Base-by-base conservation (phyloP, 2,797 vertebrate genomes). In the Liparis tanakae region DNA sequence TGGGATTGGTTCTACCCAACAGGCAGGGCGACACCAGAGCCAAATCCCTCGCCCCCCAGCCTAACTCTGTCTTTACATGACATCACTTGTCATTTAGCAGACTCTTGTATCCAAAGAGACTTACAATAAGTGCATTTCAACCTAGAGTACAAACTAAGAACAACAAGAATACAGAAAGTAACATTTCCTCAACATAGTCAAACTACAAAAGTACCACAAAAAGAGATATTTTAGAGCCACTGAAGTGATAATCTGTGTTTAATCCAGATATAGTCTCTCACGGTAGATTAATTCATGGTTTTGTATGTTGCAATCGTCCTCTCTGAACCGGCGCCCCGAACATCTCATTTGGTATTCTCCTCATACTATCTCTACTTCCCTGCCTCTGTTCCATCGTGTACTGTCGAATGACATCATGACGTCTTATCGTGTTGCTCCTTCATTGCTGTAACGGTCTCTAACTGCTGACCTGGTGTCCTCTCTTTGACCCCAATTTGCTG, bases 221-320 rank as follows among this genome's bases (percentile, higher is more conserved):
- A n/a, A n/a, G n/a, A n/a, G n/a, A n/a, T n/a, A n/a, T n/a, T n/a
- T n/a, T n/a, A n/a, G n/a, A n/a, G n/a, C n/a, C n/a, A n/a, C n/a
- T n/a, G n/a, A n/a, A n/a, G n/a, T n/a, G n/a, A n/a, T n/a, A n/a
- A n/a, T n/a, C n/a, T n/a, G n/a, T n/a, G n/a, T n/a, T n/a, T n/a
- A n/a, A n/a, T n/a, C n/a, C n/a, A n/a, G n/a, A n/a, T n/a, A n/a
- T n/a, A n/a, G 18, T 74, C 54, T 88, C 81, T 85, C 85, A 89
- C 70, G 74, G 63, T 77, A 87, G 72, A 83, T 75, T 82, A 62
- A 70, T 81, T 82, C 75, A 86, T 73, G 64, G 60, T 50, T 70
- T 78, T 77, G 18, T n/a, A 61, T 69, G 36, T 68, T 70, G 63
- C 53, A 75, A 62, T 67, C 20, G 15, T 63, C 55, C 57, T 64